These are phyloP conservation scores for Wasmannia auropunctata DNA, from an alignment of 1,140 invertebrate species.

Conservation along the genomic window DNA sequence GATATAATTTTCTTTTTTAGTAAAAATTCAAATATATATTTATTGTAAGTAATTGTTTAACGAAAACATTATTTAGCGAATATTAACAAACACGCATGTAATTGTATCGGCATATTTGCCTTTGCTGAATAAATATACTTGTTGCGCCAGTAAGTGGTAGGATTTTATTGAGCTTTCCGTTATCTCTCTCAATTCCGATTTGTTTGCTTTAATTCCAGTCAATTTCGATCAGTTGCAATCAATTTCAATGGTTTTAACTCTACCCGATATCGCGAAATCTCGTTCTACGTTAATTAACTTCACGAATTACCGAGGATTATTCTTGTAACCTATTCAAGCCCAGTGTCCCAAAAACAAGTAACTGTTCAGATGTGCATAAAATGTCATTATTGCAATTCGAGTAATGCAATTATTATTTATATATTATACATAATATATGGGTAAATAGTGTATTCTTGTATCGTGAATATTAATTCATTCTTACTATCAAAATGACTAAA, in stretches of 20 bases:
- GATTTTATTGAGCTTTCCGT: conserved; percentile 32
- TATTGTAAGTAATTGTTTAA: not conserved
- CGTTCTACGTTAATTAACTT: conserved; percentile 33
- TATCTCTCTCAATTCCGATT: conserved; percentile 6
- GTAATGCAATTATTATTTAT: not conserved
- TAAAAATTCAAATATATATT: not conserved
- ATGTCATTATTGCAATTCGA: not conserved
- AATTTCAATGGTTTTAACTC: conserved; percentile 24
- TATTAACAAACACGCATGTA: not conserved
- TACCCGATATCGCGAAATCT: conserved; percentile 20
- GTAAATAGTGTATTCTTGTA: not conserved
- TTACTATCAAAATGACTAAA: not conserved
- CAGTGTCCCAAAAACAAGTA: not conserved
- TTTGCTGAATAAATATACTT: conserved; percentile 36
- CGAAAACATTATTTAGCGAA: not conserved
- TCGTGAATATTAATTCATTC: not conserved
- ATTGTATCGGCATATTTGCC: conserved; percentile 3
- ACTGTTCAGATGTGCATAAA: not conserved
- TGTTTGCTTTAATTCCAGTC: conserved; percentile 10
- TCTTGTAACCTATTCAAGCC: conserved; percentile 5
- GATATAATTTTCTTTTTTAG: not conserved
- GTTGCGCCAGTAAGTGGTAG: conserved; percentile 43
- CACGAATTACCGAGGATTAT: not conserved
- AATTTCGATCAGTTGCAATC: conserved; percentile 30
- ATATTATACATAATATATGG: not conserved